Evolutionary conservation across 1,140 invertebrate species (phyloP).

Genomic region (Babylonia areolata): DNA sequence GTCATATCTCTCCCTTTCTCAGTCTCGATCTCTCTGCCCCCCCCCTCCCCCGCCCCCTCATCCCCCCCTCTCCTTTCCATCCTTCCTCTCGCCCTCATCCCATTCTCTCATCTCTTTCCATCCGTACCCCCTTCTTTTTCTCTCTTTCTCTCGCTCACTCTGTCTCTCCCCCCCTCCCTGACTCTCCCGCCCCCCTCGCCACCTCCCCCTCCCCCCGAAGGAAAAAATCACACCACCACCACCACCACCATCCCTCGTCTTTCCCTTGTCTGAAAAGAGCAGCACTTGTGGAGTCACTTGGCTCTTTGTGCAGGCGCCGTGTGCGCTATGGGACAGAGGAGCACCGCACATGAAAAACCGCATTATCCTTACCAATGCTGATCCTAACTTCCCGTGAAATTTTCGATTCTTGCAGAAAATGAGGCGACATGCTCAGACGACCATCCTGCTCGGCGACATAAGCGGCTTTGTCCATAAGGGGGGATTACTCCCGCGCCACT

Average conservation of each 20-base stretch:
- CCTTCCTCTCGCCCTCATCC: conserved; percentile 21
- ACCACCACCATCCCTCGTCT: background rate
- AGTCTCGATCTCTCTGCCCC: too few relatives aligned
- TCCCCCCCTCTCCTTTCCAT: too few relatives aligned
- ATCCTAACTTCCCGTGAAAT: conserved; percentile 27
- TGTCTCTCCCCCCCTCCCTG: too few relatives aligned
- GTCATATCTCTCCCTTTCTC: conserved; percentile 25
- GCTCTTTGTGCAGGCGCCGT: background rate
- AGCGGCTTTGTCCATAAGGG: conserved; percentile 26
- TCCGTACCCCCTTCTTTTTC: too few relatives aligned
- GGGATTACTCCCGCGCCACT: conserved; percentile 8
- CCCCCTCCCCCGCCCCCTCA: too few relatives aligned
- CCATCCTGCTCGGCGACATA: conserved; percentile 4
- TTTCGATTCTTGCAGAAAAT: conserved; percentile 29
- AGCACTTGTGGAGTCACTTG: conserved; percentile 7
- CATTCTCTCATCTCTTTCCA: background rate
- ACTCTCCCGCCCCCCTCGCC: background rate
- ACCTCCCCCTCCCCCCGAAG: too few relatives aligned
- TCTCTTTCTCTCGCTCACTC: too few relatives aligned
- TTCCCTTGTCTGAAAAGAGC: background rate
- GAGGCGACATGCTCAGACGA: conserved; percentile 27
- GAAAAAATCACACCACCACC: too few relatives aligned
- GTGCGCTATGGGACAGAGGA: background rate
- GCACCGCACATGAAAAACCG: background rate
- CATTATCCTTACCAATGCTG: conserved; percentile 15